A percentile compares a stretch with the other conserved stretches of the same genome.
Evolutionary conservation across 37 sponge, comb jelly and placozoan species (phyloP).

Genomic region (Aplysina aerophoba): DNA sequence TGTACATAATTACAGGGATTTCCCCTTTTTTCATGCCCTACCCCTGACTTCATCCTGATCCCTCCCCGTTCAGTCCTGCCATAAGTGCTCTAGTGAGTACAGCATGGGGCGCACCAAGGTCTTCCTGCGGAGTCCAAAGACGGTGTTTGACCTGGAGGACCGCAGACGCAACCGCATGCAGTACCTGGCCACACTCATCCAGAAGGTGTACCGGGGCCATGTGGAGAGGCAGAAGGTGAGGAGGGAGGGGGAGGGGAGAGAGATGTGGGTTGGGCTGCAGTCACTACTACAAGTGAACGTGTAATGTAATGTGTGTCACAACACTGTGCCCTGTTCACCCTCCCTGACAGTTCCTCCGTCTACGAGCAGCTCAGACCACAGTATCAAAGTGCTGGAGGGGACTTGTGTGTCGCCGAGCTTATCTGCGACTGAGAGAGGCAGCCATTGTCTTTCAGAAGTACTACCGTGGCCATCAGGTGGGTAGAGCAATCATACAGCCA

Average conservation of each 20-base stretch:
- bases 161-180: constrained; percentile 54
- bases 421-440: constrained; percentile 42
- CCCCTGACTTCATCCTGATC: neutral
- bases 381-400: constrained; percentile 46
- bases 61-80: constrained; percentile 46
- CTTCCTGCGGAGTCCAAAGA: constrained; percentile 78
- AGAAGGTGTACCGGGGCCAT: constrained; percentile 70
- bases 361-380: constrained; percentile 57
- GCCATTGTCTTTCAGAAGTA: constrained; percentile 64
- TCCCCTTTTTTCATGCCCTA: neutral
- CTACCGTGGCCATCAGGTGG: constrained; percentile 73
- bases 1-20: neutral
- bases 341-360: constrained; percentile 43
- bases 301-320: neutral
- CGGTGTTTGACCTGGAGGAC: constrained; percentile 85
- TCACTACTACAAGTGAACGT: too few relatives aligned
- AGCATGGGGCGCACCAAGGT: constrained; percentile 77
- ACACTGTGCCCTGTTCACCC: neutral
- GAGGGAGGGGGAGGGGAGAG: neutral
- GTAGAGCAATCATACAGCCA: neutral
- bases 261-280: too few relatives aligned
- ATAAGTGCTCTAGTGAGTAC: constrained; percentile 47
- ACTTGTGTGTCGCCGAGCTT: constrained; percentile 29
- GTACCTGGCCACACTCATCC: constrained; percentile 72
- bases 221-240: constrained; percentile 55